A percentile compares a stretch with the other conserved stretches of the same genome.
phyloP scores from a whole-genome alignment of 2,888 invertebrate species.

The Mechanitis mazaeus region DNA sequence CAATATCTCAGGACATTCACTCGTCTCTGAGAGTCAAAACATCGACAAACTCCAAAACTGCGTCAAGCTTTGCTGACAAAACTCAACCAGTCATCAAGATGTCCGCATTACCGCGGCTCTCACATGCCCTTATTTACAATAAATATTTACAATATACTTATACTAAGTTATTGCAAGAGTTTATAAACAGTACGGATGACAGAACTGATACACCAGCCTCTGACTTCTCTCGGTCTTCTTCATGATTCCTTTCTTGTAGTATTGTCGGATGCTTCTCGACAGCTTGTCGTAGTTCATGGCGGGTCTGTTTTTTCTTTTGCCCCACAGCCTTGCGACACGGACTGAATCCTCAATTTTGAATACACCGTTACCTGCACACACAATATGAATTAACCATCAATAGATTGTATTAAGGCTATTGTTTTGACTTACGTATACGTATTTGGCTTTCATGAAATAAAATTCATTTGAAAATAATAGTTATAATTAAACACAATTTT shows the following conservation, averaged over 20 bases:
- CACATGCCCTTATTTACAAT: conserved; percentile 47
- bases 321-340: conserved; percentile 98
- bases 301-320: conserved; percentile 97
- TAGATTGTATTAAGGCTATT: conserved; percentile 28
- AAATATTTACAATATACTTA: conserved; percentile 57
- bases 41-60: conserved; percentile 51
- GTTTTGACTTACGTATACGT: conserved; percentile 11
- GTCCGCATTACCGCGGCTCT: conserved; percentile 73
- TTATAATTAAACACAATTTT: too few species aligned
- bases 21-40: conserved; percentile 40
- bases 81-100: conserved; percentile 50
- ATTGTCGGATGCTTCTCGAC: conserved; percentile 97
- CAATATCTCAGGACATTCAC: conserved; percentile 42
- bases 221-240: conserved; percentile 99
- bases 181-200: conserved; percentile 94
- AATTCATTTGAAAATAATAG: too few species aligned
- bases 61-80: conserved; percentile 59
- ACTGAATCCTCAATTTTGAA: conserved; percentile 99
- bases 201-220: conserved; percentile 98
- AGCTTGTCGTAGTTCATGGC: conserved; percentile 99
- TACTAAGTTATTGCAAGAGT: conserved; percentile 39
- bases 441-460: neutral
- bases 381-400: conserved; percentile 54
- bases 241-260: conserved; percentile 99
- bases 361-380: conserved; percentile 84